Evolutionary conservation across 92 coral and sea anemone species (phyloP).

Genomic region (Epizoanthus ramosus): DNA sequence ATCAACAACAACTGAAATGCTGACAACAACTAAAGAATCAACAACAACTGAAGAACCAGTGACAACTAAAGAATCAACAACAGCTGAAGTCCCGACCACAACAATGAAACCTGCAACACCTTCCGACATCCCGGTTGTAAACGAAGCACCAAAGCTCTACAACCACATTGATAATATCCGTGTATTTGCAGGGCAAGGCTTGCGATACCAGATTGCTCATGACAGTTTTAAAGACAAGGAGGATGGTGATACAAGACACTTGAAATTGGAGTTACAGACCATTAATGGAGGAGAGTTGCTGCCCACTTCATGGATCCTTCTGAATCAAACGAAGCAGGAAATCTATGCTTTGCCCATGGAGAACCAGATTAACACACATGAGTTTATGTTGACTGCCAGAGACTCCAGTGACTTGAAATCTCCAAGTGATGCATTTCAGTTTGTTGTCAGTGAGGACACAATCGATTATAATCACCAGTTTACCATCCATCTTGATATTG

Average conservation of each 20-base stretch:
- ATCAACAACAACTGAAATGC: too few relatives aligned
- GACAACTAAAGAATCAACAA: not conserved
- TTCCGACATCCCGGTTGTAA: constrained; percentile 4
- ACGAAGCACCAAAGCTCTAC: constrained; percentile 51
- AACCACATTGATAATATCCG: constrained; percentile 43
- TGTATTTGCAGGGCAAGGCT: constrained; percentile 54
- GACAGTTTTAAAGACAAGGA: constrained; percentile 74
- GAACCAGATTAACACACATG: constrained; percentile 48
- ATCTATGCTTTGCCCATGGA: constrained; percentile 77
- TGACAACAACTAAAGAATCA: too few relatives aligned
- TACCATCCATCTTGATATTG: constrained; percentile 60
- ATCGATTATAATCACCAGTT: constrained; percentile 67
- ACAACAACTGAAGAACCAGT: not conserved
- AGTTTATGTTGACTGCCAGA: constrained; percentile 66
- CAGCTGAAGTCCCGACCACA: constrained; percentile 30
- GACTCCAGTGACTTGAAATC: constrained; percentile 72
- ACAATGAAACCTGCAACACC: constrained; percentile 35
- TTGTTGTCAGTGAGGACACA: constrained; percentile 62
- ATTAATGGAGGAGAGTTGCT: constrained; percentile 45
- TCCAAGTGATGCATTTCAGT: constrained; percentile 68
- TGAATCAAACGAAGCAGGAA: constrained; percentile 62
- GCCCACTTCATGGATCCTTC: constrained; percentile 75
- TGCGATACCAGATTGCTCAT: constrained; percentile 61
- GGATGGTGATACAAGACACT: constrained; percentile 74
- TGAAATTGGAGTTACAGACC: constrained; percentile 64